A percentile compares a stretch with the other conserved stretches of the same genome.
phyloP scores from a whole-genome alignment of 2,888 invertebrate species.

The Teleogryllus oceanicus region DNA sequence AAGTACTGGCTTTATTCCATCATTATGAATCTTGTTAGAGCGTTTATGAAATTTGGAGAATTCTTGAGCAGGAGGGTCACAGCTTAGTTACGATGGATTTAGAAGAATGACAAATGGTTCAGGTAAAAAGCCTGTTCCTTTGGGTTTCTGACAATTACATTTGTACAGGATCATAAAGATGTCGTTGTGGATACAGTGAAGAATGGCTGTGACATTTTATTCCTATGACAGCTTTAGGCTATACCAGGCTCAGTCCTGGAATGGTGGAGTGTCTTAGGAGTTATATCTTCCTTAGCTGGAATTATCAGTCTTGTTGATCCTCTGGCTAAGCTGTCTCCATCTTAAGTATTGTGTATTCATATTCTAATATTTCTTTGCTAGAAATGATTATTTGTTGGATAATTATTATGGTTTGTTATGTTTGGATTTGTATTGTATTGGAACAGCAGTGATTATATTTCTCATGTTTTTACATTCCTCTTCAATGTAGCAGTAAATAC shows the following conservation, averaged over 20 bases:
- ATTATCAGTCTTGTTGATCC: slow-evolving; percentile 73
- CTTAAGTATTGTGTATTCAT: slow-evolving; percentile 40
- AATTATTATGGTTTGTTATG: not conserved
- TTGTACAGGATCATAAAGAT: slow-evolving; percentile 55
- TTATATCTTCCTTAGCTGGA: slow-evolving; percentile 76
- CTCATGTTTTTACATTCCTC: too few relatives aligned
- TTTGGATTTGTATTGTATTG: not conserved
- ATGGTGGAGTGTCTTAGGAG: slow-evolving; percentile 73
- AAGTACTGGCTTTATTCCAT: slow-evolving; percentile 84
- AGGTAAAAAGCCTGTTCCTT: slow-evolving; percentile 27
- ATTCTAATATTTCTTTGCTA: not conserved
- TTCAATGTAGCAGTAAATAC: not conserved
- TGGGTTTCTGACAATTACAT: slow-evolving; percentile 37
- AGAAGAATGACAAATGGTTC: slow-evolving; percentile 11
- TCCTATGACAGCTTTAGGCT: slow-evolving; percentile 76
- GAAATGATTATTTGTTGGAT: not conserved
- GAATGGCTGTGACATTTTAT: slow-evolving; percentile 82
- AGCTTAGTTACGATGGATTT: slow-evolving; percentile 23
- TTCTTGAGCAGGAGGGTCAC: slow-evolving; percentile 51
- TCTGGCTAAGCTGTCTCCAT: slow-evolving; percentile 68
- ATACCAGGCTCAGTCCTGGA: slow-evolving; percentile 72
- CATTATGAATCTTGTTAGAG: slow-evolving; percentile 72
- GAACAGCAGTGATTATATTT: too few relatives aligned
- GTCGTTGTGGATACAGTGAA: slow-evolving; percentile 78
- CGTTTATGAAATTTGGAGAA: slow-evolving; percentile 72